A percentile compares a stretch with the other conserved stretches of the same genome.
Evolutionary conservation across 2,113 vertebrate species (phyloP).

Genomic region (Centropus unirufus): DNA sequence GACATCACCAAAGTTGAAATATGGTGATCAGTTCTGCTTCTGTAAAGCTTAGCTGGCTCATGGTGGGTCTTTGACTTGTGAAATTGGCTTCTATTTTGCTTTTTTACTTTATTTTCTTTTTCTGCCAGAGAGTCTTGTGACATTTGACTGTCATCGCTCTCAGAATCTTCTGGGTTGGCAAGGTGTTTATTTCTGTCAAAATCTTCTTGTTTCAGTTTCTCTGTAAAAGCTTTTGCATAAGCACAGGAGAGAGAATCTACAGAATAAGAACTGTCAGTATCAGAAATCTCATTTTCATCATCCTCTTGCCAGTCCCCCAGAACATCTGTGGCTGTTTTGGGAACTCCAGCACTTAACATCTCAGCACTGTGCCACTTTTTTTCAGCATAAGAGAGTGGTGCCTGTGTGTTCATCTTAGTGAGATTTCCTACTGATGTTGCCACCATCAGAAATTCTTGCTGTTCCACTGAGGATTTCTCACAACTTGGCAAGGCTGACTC

Average conservation of each 20-base stretch:
- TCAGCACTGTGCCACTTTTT: slow-evolving; percentile 84
- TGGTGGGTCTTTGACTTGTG: slow-evolving; percentile 1
- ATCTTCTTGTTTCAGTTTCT: slow-evolving; percentile 77
- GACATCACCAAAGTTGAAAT: slow-evolving; percentile 30
- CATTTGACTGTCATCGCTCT: slow-evolving; percentile 90
- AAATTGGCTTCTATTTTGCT: slow-evolving; percentile 21
- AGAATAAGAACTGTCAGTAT: slow-evolving; percentile 90
- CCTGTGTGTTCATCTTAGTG: slow-evolving; percentile 62
- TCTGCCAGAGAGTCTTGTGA: slow-evolving; percentile 88
- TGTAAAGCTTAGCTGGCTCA: slow-evolving; percentile 21
- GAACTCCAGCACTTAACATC: slow-evolving; percentile 69
- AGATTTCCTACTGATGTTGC: slow-evolving; percentile 82
- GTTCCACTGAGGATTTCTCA: slow-evolving; percentile 57
- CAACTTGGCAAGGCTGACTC: slow-evolving; percentile 46
- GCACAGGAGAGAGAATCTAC: slow-evolving; percentile 90
- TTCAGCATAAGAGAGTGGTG: neutral
- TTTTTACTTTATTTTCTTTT: slow-evolving; percentile 54
- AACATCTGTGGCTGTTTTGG: slow-evolving; percentile 53
- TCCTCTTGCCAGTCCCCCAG: slow-evolving; percentile 63
- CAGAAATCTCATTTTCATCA: slow-evolving; percentile 79
- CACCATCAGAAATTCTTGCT: slow-evolving; percentile 65
- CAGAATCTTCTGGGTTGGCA: slow-evolving; percentile 77
- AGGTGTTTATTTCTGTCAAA: slow-evolving; percentile 36
- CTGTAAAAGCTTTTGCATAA: slow-evolving; percentile 73
- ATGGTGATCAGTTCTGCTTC: neutral